Percentiles rank a stretch among this genome's conserved stretches.
These are phyloP conservation scores for Conopomorpha cramerella DNA, from an alignment of 1,140 invertebrate species.

Conservation along the genomic window DNA sequence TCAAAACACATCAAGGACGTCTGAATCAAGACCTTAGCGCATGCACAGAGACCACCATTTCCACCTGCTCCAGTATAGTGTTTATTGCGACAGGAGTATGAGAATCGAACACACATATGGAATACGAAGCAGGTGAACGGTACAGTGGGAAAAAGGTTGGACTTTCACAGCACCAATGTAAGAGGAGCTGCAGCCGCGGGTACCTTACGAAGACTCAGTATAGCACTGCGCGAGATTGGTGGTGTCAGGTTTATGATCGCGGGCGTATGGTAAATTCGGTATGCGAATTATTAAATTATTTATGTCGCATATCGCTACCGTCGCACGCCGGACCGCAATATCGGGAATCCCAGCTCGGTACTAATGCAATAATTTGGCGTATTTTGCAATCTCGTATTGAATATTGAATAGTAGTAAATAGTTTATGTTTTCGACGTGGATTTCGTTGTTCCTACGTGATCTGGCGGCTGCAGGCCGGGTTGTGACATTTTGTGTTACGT, in stretches of 20 bases:
- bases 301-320: conserved; percentile 52
- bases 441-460: conserved; percentile 49
- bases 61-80: no score
- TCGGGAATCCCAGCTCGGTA: conserved; percentile 55
- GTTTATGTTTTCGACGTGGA: conserved; percentile 55
- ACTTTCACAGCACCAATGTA: no score
- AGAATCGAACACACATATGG: conserved; percentile 60
- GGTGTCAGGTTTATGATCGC: no score
- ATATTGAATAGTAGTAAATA: conserved; percentile 59
- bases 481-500: conserved; percentile 50
- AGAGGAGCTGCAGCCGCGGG: no score
- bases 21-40: conserved; percentile 32
- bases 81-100: conserved; percentile 56
- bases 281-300: conserved; percentile 62
- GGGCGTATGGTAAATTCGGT: conserved; percentile 54
- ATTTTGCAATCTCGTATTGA: conserved; percentile 59
- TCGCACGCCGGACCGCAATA: conserved; percentile 56
- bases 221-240: no score
- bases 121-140: conserved; percentile 54
- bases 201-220: no score
- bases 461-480: conserved; percentile 31
- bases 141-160: no score
- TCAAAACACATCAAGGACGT: conserved; percentile 44
- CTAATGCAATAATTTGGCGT: conserved; percentile 61
- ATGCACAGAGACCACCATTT: conserved; percentile 26